Base-by-base conservation (phyloP, 2,888 invertebrate genomes). In the Octodonta nipae region DNA sequence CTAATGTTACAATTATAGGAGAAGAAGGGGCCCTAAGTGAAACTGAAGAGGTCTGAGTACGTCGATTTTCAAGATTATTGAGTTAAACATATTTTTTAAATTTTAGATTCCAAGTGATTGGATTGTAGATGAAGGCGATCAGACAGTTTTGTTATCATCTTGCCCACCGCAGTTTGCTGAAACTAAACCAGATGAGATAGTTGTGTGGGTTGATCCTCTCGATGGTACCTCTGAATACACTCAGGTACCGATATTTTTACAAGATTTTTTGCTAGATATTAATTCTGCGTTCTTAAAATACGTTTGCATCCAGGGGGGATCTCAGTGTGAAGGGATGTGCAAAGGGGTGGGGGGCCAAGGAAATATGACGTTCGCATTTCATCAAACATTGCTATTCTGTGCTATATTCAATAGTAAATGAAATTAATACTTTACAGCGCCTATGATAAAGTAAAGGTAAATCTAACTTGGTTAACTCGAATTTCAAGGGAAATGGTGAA, bases 211-310 rank as follows among this genome's bases (percentile, higher is more conserved):
- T 1, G 98, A 99, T 66, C 98, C 98, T 1, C 65, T 99, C 5
- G 98, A 99, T 70, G 98, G 98, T 20, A 99, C 98, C 13, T 77
- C 84, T 4, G 98, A 99, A 63, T 98, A 91, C 53, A 88, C 95
- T n/a, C 84, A 93, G 82, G 81, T 79, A 55, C 45, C 35, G 30
- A 28, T 31, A 26, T 33, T 6, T 22, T 14, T 27, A 10, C 4
- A n/a, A 22, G 10, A 20, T 7, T n/a, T n/a, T n/a, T 20, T n/a
- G 20, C 20, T 6, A 20, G n/a, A 20, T 20, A 7, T 20, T 6
- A 20, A 7, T 7, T 20, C 20, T n/a, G 3, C 22, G 22, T 22
- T 4, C 2, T 4, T 22, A 22, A 22, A n/a, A n/a, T n/a, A n/a
- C n/a, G n/a, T n/a, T n/a, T n/a, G n/a, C n/a, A n/a, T n/a, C n/a